These are phyloP conservation scores for Mesoclemmys tuberculata DNA, from an alignment of 2,113 vertebrate genomes.

Conservation along the genomic window DNA sequence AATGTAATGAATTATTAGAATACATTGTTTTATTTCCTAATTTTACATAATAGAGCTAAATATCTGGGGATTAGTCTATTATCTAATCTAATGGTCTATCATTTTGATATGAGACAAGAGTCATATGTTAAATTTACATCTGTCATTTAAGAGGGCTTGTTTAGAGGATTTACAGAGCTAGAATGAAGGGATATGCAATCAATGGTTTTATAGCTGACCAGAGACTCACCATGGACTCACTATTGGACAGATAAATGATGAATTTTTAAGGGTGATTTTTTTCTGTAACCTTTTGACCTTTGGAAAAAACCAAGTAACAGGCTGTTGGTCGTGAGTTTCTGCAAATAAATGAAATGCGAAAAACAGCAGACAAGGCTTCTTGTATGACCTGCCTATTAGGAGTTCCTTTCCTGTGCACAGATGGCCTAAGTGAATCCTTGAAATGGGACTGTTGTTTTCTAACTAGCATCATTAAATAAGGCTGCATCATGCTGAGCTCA, in stretches of 20 bases:
- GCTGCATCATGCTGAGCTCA: neutral
- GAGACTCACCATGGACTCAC: slow-evolving; percentile 77
- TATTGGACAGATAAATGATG: slow-evolving; percentile 66
- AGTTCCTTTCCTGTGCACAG: neutral
- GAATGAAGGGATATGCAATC: slow-evolving; percentile 71
- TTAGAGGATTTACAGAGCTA: slow-evolving; percentile 75
- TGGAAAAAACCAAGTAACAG: slow-evolving; percentile 56
- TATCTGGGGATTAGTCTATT: slow-evolving; percentile 27
- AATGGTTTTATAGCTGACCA: slow-evolving; percentile 70
- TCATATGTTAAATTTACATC: slow-evolving; percentile 62
- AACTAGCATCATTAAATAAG: slow-evolving; percentile 39
- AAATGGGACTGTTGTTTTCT: slow-evolving; percentile 37
- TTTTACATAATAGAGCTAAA: neutral
- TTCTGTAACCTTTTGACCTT: slow-evolving; percentile 74
- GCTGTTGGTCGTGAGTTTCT: slow-evolving; percentile 42
- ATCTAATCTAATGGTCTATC: slow-evolving; percentile 26
- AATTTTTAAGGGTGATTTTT: slow-evolving; percentile 57
- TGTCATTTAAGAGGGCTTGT: slow-evolving; percentile 56
- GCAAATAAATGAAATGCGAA: slow-evolving; percentile 63
- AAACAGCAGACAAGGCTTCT: slow-evolving; percentile 53
- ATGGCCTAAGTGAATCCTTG: slow-evolving; percentile 27
- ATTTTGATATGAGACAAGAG: slow-evolving; percentile 22
- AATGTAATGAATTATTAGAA: neutral
- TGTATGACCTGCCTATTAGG: slow-evolving; percentile 49
- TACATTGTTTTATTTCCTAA: neutral